Percentiles rank a stretch among this genome's conserved stretches.
Conservation (phyloP, 2,113 vertebrate genomes). For the Potamarius usumacintae region DNA sequence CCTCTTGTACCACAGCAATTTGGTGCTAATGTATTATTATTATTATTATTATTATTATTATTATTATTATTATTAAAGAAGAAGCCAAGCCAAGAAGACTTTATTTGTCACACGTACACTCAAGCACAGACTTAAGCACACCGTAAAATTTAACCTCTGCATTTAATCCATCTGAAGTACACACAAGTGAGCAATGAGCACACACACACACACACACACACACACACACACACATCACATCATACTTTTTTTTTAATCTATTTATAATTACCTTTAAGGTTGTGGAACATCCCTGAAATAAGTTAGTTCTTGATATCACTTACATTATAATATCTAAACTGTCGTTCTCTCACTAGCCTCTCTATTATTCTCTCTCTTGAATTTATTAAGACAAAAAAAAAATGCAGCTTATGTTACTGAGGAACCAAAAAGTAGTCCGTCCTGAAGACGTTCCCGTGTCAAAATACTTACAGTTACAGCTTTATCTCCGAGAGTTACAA, state of each 20-base stretch:
- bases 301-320: background rate
- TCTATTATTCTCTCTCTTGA: no score
- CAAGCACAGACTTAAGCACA: no score
- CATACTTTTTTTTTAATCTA: background rate
- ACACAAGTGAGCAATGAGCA: no score
- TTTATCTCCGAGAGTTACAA: background rate
- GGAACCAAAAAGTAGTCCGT: background rate
- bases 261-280: background rate
- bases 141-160: no score
- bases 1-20: background rate
- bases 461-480: no score
- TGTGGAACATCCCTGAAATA: background rate
- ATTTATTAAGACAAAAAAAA: background rate
- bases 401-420: background rate
- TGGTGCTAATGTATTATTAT: background rate
- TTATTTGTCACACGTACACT: no score
- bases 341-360: no score
- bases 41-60: no score
- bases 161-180: no score
- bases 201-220: background rate
- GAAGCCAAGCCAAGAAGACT: no score
- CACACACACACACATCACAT: background rate
- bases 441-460: background rate
- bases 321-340: background rate
- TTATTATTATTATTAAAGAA: no score